Conservation (phyloP, 2,888 invertebrate species). For the Brachypterus glaber region DNA sequence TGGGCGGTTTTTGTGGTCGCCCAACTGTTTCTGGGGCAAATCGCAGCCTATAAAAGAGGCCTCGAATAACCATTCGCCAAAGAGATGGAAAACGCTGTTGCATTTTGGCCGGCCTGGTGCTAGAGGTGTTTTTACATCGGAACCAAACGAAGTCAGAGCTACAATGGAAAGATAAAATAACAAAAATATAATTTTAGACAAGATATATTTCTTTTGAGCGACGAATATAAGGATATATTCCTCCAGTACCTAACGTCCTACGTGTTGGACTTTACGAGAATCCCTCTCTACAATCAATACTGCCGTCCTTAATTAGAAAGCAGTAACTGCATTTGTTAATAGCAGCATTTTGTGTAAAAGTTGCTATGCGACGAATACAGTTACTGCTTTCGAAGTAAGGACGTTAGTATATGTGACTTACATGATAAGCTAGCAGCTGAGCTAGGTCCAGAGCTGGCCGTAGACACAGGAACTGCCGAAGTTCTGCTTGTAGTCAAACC, state of each 20-base stretch:
- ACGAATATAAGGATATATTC: too few species aligned
- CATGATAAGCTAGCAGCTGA: conserved; percentile 58
- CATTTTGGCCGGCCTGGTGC: conserved; percentile 78
- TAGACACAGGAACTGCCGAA: conserved; percentile 53
- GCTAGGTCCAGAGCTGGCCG: conserved; percentile 61
- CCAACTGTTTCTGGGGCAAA: conserved; percentile 42
- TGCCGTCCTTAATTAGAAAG: too few species aligned
- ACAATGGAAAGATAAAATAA: conserved; percentile 18
- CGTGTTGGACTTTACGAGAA: too few species aligned
- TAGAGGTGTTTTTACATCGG: conserved; percentile 44
- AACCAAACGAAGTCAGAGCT: conserved; percentile 52
- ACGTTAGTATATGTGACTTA: conserved; percentile 35
- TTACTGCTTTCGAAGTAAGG: background rate
- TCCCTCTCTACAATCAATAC: too few species aligned
- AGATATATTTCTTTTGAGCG: background rate
- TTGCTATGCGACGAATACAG: too few species aligned
- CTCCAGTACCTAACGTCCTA: too few species aligned
- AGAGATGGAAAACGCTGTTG: conserved; percentile 89
- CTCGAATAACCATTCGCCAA: conserved; percentile 95
- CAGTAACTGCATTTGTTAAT: too few species aligned
- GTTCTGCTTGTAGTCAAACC: conserved; percentile 67
- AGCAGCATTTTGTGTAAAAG: too few species aligned
- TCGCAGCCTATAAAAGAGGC: conserved; percentile 85
- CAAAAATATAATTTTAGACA: conserved; percentile 1
- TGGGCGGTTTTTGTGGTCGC: conserved; percentile 50